Evolutionary conservation across 2,113 vertebrate species (phyloP).

Genomic region (Leucosticte australis): DNA sequence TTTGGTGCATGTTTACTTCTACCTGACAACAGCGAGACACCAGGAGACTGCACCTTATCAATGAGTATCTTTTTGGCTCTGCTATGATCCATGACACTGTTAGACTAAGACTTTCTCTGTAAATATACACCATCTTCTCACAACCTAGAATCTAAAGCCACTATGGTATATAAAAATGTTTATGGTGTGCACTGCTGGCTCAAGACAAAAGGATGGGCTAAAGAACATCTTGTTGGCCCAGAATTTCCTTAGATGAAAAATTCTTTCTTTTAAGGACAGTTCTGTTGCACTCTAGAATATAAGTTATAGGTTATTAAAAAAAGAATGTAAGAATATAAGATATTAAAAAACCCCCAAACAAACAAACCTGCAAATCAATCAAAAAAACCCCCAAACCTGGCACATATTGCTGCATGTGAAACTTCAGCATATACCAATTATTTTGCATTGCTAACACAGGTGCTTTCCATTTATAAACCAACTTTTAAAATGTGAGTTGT

Average conservation of each 20-base stretch:
- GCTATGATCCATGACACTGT: neutral
- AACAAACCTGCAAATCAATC: neutral
- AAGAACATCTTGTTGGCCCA: neutral
- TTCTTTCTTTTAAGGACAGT: neutral
- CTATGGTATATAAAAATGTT: neutral
- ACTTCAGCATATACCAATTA: neutral
- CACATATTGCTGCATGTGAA: neutral
- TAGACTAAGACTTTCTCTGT: neutral
- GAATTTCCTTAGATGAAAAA: neutral
- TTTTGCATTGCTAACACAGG: neutral
- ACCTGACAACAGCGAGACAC: neutral
- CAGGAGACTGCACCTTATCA: neutral
- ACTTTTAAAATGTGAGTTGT: neutral
- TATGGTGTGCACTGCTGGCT: neutral
- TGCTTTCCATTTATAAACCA: neutral
- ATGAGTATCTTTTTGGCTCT: neutral
- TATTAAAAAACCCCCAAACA: neutral
- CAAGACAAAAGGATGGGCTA: neutral
- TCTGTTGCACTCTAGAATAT: neutral
- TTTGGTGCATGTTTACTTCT: neutral
- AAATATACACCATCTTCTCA: neutral
- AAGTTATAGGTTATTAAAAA: too few species aligned
- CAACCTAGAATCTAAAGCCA: neutral
- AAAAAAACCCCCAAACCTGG: rapidly evolving
- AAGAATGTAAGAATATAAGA: neutral